Evolutionary conservation across 2,113 vertebrate genomes (phyloP).

Genomic region (Neolamprologus devosi): DNA sequence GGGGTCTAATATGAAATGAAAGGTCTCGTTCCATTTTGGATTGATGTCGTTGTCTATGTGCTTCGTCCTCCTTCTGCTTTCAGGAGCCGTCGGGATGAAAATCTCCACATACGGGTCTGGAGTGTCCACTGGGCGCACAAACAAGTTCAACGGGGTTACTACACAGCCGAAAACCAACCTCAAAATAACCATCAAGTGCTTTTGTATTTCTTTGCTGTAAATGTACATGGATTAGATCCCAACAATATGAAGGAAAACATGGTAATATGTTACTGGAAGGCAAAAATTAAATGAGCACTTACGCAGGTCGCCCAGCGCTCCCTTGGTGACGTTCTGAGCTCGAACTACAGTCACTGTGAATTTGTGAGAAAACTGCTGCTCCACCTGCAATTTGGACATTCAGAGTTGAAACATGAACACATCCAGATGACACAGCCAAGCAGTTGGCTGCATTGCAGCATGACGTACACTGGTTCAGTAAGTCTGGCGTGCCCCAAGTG

Average conservation of each 20-base stretch:
- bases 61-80: slow-evolving; percentile 86
- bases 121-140: slow-evolving; percentile 80
- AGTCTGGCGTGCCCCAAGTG: not conserved
- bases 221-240: not conserved
- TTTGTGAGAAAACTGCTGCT: slow-evolving; percentile 91
- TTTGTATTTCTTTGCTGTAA: not conserved
- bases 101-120: slow-evolving; percentile 95
- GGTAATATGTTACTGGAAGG: not conserved
- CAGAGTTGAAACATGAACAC: not conserved
- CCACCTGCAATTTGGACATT: slow-evolving; percentile 75
- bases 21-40: slow-evolving; percentile 90
- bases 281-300: slow-evolving; percentile 58
- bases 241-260: not conserved
- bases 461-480: not conserved
- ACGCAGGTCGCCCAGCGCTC: slow-evolving; percentile 90
- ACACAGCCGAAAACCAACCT: not conserved
- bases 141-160: not conserved
- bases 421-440: not conserved
- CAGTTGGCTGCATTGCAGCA: not conserved
- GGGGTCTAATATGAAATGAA: slow-evolving; percentile 91
- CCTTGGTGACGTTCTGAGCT: slow-evolving; percentile 93
- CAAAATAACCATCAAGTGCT: not conserved
- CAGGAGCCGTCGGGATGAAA: slow-evolving; percentile 85
- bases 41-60: slow-evolving; percentile 91
- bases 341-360: slow-evolving; percentile 81